Percentiles rank a stretch among this genome's conserved stretches.
phyloP scores from a whole-genome alignment of 2,888 invertebrate species.

The Mechanitis messenoides region DNA sequence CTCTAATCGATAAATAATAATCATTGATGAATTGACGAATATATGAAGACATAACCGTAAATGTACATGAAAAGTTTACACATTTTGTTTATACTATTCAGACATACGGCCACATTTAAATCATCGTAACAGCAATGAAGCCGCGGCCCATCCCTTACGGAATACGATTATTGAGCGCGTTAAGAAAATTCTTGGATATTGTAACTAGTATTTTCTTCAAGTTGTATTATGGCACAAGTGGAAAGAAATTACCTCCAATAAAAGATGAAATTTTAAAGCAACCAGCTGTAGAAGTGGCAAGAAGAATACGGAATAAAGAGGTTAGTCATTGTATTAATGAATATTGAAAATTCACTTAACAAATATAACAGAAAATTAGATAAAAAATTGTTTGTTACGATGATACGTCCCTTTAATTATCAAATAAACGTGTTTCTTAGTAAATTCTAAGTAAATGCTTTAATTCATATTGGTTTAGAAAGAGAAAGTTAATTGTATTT shows the following conservation, averaged over 20 bases:
- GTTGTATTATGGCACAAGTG: slow-evolving; percentile 77
- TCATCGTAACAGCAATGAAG: slow-evolving; percentile 25
- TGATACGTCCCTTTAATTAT: too few species aligned
- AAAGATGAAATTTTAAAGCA: slow-evolving; percentile 83
- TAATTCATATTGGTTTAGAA: not conserved
- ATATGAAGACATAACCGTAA: too few species aligned
- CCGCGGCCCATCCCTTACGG: slow-evolving; percentile 19
- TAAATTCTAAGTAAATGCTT: not conserved
- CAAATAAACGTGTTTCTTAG: not conserved
- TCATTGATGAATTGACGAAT: too few species aligned
- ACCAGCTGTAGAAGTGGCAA: slow-evolving; percentile 84
- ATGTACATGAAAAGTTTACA: too few species aligned
- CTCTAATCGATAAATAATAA: too few species aligned
- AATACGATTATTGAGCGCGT: slow-evolving; percentile 44
- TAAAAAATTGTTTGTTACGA: not conserved
- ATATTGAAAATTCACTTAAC: not conserved
- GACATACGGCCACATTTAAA: not conserved
- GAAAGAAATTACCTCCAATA: slow-evolving; percentile 82
- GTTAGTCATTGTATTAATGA: slow-evolving; percentile 60
- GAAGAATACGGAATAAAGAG: slow-evolving; percentile 86
- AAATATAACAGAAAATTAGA: not conserved
- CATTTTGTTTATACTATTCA: not conserved
- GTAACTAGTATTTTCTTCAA: slow-evolving; percentile 51
- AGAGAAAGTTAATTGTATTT: too few species aligned
- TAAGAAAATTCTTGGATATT: slow-evolving; percentile 47